phyloP scores from a whole-genome alignment of 92 coral and sea anemone genomes.

The Porites divaricata region DNA sequence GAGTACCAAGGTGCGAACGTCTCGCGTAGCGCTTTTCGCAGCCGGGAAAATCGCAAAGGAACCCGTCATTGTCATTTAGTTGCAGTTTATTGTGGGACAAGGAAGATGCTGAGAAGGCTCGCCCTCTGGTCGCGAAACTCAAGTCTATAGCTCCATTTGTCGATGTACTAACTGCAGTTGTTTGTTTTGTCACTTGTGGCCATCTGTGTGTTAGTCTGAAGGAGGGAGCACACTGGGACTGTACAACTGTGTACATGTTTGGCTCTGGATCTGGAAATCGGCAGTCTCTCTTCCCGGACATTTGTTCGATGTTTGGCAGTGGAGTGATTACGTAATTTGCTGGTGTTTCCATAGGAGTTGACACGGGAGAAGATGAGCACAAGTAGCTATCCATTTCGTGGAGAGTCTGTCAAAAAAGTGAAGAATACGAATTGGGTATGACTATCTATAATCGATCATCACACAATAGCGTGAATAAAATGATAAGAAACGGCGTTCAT shows the following conservation, averaged over 20 bases:
- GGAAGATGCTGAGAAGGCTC: slow-evolving; percentile 1
- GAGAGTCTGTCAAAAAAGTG: slow-evolving; percentile 53
- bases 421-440: background rate
- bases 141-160: background rate
- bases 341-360: slow-evolving; percentile 28
- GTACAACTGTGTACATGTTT: slow-evolving; percentile 3
- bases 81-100: slow-evolving; percentile 12
- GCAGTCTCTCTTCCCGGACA: slow-evolving; percentile 26
- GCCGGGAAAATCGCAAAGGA: slow-evolving; percentile 84
- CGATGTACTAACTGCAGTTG: slow-evolving; percentile 1
- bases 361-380: slow-evolving; percentile 60
- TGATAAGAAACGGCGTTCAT: background rate
- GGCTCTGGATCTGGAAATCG: slow-evolving; percentile 28
- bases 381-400: slow-evolving; percentile 79
- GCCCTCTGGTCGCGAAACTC: slow-evolving; percentile 4
- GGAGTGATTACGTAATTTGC: slow-evolving; percentile 5
- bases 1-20: slow-evolving; percentile 81
- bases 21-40: slow-evolving; percentile 81
- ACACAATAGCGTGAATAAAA: background rate
- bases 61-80: slow-evolving; percentile 15
- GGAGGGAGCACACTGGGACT: background rate
- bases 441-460: background rate
- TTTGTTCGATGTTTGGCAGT: slow-evolving; percentile 17
- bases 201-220: slow-evolving; percentile 29
- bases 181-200: slow-evolving; percentile 23